Conservation (phyloP, 2,888 invertebrate species). For the Tenthredo scrophulariae region DNA sequence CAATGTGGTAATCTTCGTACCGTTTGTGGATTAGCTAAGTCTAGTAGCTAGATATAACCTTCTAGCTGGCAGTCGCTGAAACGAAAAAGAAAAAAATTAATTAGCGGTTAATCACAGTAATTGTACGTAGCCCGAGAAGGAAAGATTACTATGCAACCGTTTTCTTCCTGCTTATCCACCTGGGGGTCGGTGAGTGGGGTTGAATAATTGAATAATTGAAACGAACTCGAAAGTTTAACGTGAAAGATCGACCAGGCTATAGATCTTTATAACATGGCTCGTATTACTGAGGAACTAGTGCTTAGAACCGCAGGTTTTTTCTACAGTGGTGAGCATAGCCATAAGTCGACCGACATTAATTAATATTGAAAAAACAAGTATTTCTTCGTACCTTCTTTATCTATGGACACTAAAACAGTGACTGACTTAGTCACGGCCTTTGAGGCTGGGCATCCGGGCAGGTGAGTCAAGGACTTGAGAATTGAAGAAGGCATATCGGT, state of each 20-base stretch:
- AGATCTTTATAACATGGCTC: neutral
- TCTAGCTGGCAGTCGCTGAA: constrained; percentile 6
- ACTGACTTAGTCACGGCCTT: neutral
- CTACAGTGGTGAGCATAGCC: neutral
- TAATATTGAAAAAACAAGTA: constrained; percentile 13
- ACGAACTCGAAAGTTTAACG: constrained; percentile 27
- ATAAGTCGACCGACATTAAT: constrained; percentile 34
- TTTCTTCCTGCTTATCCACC: constrained; percentile 39
- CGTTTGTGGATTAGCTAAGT: constrained; percentile 12
- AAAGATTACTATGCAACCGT: constrained; percentile 35
- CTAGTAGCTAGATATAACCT: neutral
- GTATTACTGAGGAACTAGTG: neutral
- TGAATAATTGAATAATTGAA: constrained; percentile 48
- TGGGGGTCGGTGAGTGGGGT: constrained; percentile 21
- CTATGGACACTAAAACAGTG: constrained; percentile 22
- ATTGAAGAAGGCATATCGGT: constrained; percentile 33
- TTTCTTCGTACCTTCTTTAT: constrained; percentile 15
- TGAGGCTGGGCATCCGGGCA: neutral
- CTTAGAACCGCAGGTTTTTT: constrained; percentile 2
- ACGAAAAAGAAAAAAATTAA: constrained; percentile 19
- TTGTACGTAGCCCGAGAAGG: constrained; percentile 15
- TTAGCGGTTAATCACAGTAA: constrained; percentile 46
- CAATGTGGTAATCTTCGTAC: constrained; percentile 41
- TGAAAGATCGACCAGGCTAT: constrained; percentile 4
- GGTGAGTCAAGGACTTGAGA: constrained; percentile 8